phyloP scores from a whole-genome alignment of 1,140 invertebrate genomes.

The Drosophila neocordata region DNA sequence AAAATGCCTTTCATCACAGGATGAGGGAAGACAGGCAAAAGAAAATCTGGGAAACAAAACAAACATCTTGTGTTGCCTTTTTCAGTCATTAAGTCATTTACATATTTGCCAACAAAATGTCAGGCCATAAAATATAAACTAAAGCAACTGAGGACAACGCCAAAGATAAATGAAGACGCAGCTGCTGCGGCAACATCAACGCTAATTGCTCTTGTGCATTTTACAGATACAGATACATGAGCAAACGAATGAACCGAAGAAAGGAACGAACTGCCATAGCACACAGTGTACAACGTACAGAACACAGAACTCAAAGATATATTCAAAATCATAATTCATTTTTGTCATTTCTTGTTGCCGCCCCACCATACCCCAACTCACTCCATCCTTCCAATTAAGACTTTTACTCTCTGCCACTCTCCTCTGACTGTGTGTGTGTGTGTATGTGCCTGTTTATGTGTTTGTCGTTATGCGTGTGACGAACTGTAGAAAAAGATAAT shows the following conservation, averaged over 20 bases:
- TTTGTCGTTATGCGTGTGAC: constrained; percentile 30
- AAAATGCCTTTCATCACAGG: constrained; percentile 29
- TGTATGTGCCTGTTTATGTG: constrained; percentile 20
- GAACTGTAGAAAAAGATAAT: constrained; percentile 3
- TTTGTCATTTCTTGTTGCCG: constrained; percentile 33
- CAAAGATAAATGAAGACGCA: constrained; percentile 76
- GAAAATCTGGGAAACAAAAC: constrained; percentile 19
- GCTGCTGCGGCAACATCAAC: constrained; percentile 75
- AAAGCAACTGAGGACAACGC: constrained; percentile 42
- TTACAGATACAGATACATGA: constrained; percentile 51
- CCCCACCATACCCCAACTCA: background rate
- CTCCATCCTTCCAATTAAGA: background rate
- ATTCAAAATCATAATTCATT: constrained; percentile 77
- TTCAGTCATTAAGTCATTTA: constrained; percentile 68
- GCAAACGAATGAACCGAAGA: constrained; percentile 15
- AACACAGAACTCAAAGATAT: constrained; percentile 41
- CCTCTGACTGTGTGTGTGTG: constrained; percentile 11
- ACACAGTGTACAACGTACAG: background rate
- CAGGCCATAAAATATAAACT: constrained; percentile 62
- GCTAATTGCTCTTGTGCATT: constrained; percentile 75
- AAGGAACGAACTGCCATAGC: constrained; percentile 18
- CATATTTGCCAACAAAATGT: constrained; percentile 67
- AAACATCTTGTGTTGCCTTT: constrained; percentile 46
- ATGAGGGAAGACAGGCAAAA: constrained; percentile 1
- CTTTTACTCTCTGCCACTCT: background rate